Evolutionary conservation across 2,113 vertebrate genomes (phyloP), one percentile per base, ranked within the genome.

Genomic region (Mustela lutreola): DNA sequence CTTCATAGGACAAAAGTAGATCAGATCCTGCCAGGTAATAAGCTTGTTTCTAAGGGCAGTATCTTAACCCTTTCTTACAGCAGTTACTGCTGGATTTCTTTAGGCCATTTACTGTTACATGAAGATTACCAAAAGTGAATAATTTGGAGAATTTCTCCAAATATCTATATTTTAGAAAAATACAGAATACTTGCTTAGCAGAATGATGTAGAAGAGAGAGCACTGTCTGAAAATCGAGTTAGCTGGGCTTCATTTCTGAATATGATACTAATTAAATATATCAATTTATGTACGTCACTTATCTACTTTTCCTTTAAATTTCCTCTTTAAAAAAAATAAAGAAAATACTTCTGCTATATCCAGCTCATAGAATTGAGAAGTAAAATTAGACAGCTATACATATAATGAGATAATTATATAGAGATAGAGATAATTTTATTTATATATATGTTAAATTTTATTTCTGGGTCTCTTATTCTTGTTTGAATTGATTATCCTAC

Each of bases 1-100:
- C 91, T 87, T 97, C 42, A 71, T n/a, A 33, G 36, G 33, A 75
- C 80, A 78, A 71, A 84, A 76, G 79, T 45, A 80, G 76, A 97
- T 26, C 70, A 45, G 62, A 96, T 26, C 62, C 60, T 94, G 62
- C 53, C 78, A 89, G 62, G 79, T 92, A 87, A 92, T 60, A 94
- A 48, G 33, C 48, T 93, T 33, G 18, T 92, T 96, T 36, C 79
- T 94, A 81, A 94, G 90, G 83, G 48, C 36, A 73, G 7, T 53
- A 33, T 33, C 56, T 90, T 93, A 93, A 81, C 86, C 12, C n/a
- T 65, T 92, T 92, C 90, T 79, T 42, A 70, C 9, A 90, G 28
- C 10, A 90, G 36, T 71, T 70, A 71, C 56, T 79, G 71, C 9
- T 42, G 48, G 18, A 86, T 91, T 93, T 94, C 73, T 67, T 78